These are phyloP conservation scores for Pyralis farinalis DNA, from an alignment of 2,888 invertebrate genomes.

Conservation along the genomic window DNA sequence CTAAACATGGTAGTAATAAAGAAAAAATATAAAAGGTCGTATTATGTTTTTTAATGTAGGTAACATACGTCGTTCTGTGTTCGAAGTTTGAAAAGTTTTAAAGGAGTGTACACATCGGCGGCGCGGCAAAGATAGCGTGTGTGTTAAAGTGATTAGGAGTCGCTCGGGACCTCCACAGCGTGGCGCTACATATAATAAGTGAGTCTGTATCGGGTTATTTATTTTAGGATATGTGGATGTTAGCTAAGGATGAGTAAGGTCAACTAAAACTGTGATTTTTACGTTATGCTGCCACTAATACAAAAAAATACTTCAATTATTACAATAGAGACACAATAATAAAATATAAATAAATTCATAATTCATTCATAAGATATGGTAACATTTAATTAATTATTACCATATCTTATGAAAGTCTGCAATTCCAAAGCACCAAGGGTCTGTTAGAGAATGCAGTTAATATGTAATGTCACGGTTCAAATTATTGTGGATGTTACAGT, in stretches of 20 bases:
- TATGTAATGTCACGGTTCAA: too few relatives aligned
- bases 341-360: too few relatives aligned
- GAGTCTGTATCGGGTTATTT: slow-evolving; percentile 30
- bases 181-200: slow-evolving; percentile 55
- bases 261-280: too few relatives aligned
- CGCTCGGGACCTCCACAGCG: slow-evolving; percentile 59
- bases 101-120: slow-evolving; percentile 58
- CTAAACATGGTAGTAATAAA: slow-evolving; percentile 45
- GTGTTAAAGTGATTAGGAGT: slow-evolving; percentile 64
- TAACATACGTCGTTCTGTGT: slow-evolving; percentile 13
- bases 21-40: slow-evolving; percentile 8
- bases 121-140: slow-evolving; percentile 56
- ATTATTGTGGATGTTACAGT: too few relatives aligned
- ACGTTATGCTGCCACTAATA: too few relatives aligned
- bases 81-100: slow-evolving; percentile 32
- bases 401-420: too few relatives aligned
- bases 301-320: too few relatives aligned
- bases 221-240: slow-evolving; percentile 21
- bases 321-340: too few relatives aligned
- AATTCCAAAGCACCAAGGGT: too few relatives aligned
- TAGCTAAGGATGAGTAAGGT: slow-evolving; percentile 11
- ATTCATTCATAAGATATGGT: too few relatives aligned
- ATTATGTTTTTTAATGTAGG: slow-evolving; percentile 1
- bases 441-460: too few relatives aligned
- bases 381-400: too few relatives aligned